A percentile compares a stretch with the other conserved stretches of the same genome.
Evolutionary conservation across 1,140 invertebrate genomes (phyloP).

Genomic region (Diorhabda elongata): DNA sequence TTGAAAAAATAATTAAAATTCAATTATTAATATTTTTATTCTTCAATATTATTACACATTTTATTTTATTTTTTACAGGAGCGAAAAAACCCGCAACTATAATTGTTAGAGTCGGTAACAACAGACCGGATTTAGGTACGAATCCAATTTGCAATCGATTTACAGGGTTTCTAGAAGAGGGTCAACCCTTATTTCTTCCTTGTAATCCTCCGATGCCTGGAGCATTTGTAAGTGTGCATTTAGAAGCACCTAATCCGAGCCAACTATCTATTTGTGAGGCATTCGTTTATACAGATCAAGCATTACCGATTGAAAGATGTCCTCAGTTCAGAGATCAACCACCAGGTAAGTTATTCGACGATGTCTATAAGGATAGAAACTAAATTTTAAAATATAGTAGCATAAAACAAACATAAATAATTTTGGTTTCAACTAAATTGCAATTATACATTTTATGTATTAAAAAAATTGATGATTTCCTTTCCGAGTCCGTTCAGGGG

Average conservation of each 20-base stretch:
- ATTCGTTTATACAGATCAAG: conserved; percentile 93
- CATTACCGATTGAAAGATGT: conserved; percentile 87
- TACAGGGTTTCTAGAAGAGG: conserved; percentile 80
- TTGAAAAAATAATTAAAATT: no score
- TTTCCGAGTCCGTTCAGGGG: no score
- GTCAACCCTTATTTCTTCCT: conserved; percentile 85
- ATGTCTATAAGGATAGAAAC: no score
- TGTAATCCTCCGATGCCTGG: conserved; percentile 94
- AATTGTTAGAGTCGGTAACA: conserved; percentile 88
- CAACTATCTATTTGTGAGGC: conserved; percentile 91
- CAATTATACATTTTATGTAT: no score
- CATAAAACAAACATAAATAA: no score
- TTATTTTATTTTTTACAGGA: conserved; percentile 43
- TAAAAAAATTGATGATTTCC: no score
- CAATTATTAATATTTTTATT: no score
- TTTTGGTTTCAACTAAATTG: no score
- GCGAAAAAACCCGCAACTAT: conserved; percentile 76
- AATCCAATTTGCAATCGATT: conserved; percentile 92
- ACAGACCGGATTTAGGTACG: conserved; percentile 86
- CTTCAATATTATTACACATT: neutral
- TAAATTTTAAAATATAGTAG: no score
- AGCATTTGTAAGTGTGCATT: conserved; percentile 87
- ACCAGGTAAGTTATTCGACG: conserved; percentile 46
- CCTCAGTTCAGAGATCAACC: conserved; percentile 89
- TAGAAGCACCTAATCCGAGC: conserved; percentile 66